Percentiles rank a stretch among this genome's conserved stretches.
Conservation (phyloP, 2,888 invertebrate species). For the Dasysyrphus albostriatus region DNA sequence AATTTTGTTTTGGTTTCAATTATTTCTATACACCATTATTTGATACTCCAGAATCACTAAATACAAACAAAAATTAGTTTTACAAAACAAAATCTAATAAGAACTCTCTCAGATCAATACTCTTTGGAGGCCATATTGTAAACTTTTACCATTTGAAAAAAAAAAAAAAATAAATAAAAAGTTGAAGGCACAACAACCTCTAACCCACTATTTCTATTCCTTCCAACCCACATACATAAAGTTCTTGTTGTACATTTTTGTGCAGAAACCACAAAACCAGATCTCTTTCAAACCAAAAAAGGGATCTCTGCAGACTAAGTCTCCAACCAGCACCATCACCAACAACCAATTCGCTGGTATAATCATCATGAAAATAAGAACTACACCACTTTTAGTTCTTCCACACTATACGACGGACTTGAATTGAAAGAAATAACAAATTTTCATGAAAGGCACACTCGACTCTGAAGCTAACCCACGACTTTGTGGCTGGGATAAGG, state of each 20-base stretch:
- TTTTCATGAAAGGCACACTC: slow-evolving; percentile 37
- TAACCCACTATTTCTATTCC: slow-evolving; percentile 71
- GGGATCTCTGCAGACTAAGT: slow-evolving; percentile 28
- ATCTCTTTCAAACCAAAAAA: slow-evolving; percentile 37
- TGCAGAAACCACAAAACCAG: slow-evolving; percentile 45
- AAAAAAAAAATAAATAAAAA: neutral
- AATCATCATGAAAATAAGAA: slow-evolving; percentile 40
- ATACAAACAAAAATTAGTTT: too few species aligned
- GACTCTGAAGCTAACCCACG: slow-evolving; percentile 64
- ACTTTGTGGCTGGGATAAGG: slow-evolving; percentile 74
- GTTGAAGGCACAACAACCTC: slow-evolving; percentile 66
- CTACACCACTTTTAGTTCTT: slow-evolving; percentile 60
- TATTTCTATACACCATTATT: too few species aligned
- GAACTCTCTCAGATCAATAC: neutral
- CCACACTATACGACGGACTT: neutral
- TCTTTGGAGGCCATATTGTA: slow-evolving; percentile 47
- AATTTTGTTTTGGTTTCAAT: too few species aligned
- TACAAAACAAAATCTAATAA: too few species aligned
- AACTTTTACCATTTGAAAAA: neutral
- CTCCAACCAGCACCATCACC: slow-evolving; percentile 14
- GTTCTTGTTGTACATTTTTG: neutral
- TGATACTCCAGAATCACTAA: too few species aligned
- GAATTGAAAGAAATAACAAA: slow-evolving; percentile 5
- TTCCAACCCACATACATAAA: slow-evolving; percentile 64
- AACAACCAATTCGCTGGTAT: slow-evolving; percentile 1